Evolutionary conservation across 2,888 invertebrate genomes (phyloP).

Genomic region (Priocnemis perturbator): DNA sequence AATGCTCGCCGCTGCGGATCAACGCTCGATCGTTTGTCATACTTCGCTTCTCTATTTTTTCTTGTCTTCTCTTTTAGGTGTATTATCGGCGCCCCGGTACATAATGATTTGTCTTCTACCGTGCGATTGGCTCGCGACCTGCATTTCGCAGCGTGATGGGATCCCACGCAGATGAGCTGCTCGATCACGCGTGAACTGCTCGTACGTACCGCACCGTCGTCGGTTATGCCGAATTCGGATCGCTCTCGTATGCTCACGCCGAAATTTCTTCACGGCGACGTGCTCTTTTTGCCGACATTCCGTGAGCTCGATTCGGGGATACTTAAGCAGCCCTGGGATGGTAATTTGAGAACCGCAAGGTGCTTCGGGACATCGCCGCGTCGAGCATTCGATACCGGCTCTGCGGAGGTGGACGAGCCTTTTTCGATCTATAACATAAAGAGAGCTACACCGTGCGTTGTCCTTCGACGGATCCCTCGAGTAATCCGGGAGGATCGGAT

Average conservation of each 20-base stretch:
- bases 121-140: neutral
- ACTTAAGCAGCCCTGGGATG: conserved; percentile 45
- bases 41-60: neutral
- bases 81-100: too few species aligned
- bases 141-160: too few species aligned
- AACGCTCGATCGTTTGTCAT: neutral
- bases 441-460: conserved; percentile 44
- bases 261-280: conserved; percentile 35
- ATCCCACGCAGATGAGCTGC: neutral
- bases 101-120: too few species aligned
- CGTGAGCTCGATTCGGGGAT: conserved; percentile 39
- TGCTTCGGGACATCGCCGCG: conserved; percentile 44
- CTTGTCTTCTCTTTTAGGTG: neutral
- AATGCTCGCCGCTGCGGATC: conserved; percentile 31
- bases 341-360: conserved; percentile 56
- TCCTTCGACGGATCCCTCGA: conserved; percentile 39
- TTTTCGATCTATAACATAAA: conserved; percentile 35
- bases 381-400: conserved; percentile 50
- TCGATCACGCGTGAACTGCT: neutral
- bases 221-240: neutral
- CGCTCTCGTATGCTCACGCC: neutral
- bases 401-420: conserved; percentile 54
- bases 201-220: neutral
- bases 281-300: conserved; percentile 46
- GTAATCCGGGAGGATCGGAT: conserved; percentile 53